A percentile compares a stretch with the other conserved stretches of the same genome.
Conservation (phyloP, 92 coral and sea anemone genomes). For the Heteractis magnifica region DNA sequence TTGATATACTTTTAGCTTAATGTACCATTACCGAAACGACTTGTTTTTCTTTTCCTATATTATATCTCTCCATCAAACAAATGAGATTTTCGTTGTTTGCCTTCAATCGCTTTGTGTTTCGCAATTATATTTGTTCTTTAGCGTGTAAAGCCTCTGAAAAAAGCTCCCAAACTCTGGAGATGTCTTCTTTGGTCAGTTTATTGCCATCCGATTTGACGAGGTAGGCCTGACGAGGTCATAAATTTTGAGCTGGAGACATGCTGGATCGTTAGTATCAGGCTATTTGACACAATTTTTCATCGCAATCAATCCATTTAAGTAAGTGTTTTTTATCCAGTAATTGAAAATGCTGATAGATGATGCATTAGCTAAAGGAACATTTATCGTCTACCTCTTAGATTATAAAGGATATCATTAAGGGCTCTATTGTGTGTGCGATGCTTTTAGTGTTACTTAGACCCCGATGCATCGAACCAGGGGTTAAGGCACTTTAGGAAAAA, state of each 20-base stretch:
- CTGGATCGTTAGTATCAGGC: background rate
- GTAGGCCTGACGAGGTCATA: background rate
- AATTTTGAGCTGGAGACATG: background rate
- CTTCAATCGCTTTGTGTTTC: constrained; percentile 7
- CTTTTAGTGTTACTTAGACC: constrained; percentile 16
- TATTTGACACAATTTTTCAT: constrained; percentile 8
- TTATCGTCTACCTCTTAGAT: background rate
- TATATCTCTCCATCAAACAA: constrained; percentile 5
- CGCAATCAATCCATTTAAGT: constrained; percentile 16
- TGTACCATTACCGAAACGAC: constrained; percentile 12
- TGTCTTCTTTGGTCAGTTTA: background rate
- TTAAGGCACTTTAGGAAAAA: constrained; percentile 5
- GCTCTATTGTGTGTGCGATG: constrained; percentile 11
- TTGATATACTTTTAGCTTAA: constrained; percentile 16
- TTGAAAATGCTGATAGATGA: constrained; percentile 21
- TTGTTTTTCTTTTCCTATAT: background rate
- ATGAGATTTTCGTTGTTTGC: constrained; percentile 12
- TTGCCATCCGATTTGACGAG: background rate
- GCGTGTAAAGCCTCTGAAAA: background rate
- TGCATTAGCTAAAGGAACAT: constrained; percentile 9
- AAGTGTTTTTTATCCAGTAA: constrained; percentile 19
- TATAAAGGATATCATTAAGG: constrained; percentile 12
- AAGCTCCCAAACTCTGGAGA: background rate
- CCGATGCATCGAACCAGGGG: background rate
- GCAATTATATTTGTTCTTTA: background rate